Conservation (phyloP, 2,113 vertebrate genomes). For the Anolis carolinensis region DNA sequence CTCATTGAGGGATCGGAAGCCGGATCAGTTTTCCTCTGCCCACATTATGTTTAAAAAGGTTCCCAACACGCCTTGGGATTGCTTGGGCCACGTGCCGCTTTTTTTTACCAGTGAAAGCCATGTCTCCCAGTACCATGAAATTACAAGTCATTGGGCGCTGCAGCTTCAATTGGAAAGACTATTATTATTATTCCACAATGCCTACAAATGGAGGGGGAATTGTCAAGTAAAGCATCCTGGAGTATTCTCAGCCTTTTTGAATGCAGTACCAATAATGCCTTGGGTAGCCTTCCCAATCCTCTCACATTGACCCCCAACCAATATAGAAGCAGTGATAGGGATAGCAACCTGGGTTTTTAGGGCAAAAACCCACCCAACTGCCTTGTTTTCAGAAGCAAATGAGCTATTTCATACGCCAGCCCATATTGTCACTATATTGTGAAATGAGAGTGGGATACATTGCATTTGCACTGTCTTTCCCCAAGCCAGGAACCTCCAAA, state of each 20-base stretch:
- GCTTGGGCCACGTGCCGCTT: neutral
- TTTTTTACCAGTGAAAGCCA: neutral
- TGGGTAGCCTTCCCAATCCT: neutral
- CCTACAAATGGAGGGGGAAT: conserved; percentile 7
- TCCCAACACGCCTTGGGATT: neutral
- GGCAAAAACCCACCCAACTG: neutral
- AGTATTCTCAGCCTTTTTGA: neutral
- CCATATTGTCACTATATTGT: too few relatives aligned
- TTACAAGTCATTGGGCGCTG: neutral
- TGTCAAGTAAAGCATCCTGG: conserved; percentile 14
- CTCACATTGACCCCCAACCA: fast-evolving
- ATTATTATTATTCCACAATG: neutral
- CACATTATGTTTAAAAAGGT: neutral
- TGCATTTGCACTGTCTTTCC: too few relatives aligned
- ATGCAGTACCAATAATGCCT: neutral
- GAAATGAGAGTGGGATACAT: too few relatives aligned
- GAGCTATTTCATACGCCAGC: too few relatives aligned
- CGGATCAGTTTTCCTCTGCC: neutral
- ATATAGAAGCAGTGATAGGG: neutral
- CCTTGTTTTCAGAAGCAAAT: too few relatives aligned
- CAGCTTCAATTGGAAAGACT: neutral
- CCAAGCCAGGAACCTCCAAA: neutral
- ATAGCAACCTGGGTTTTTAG: too few relatives aligned
- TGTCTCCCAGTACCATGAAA: fast-evolving
- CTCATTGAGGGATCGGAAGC: neutral